Base-by-base conservation (phyloP, 2,888 invertebrate genomes). In the Gortyna flavago region DNA sequence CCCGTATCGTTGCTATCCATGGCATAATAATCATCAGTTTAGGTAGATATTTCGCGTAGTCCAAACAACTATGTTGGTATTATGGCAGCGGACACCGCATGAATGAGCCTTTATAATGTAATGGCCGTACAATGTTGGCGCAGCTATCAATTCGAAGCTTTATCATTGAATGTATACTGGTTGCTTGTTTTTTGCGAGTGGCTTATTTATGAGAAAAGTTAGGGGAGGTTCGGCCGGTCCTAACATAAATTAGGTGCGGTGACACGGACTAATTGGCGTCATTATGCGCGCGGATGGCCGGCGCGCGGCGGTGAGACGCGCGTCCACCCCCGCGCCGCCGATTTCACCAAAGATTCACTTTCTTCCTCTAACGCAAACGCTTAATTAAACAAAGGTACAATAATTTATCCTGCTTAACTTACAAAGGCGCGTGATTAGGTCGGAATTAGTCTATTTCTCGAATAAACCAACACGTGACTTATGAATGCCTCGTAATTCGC, bases 161-260 rank as follows among this genome's bases (percentile, higher is more conserved):
- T 90, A 90, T 90, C 88, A 87, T 83, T 68, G 84, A 88, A 87
- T 84, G 84, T 85, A 85, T 87, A 78, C 77, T 77, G 80, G 81
- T 86, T 91, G 89, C 87, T 90, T 90, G 90, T 92, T 93, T 94
- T 94, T 93, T 94, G 92, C 84, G 81, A 87, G 90, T 89, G 87
- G 91, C 90, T 91, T 93, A 93, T 93, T 94, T 93, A 94, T 93
- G 93, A 90, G 93, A 89, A 92, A 93, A 94, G 93, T 94, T 93
- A 91, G 88, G 89, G 92, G 89, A 85, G 91, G 92, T 91, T 93
- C 85, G 90, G 90, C 86, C 87, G 87, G 90, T 89, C 91, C 91
- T 90, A 85, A 91, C 92, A 93, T 94, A 94, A 94, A 94, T 94
- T 93, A 94, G 90, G 92, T 89, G 90, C 91, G 90, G 92, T 89